Evolutionary conservation across 2,797 vertebrate genomes (phyloP).

Genomic region (Alca torda): DNA sequence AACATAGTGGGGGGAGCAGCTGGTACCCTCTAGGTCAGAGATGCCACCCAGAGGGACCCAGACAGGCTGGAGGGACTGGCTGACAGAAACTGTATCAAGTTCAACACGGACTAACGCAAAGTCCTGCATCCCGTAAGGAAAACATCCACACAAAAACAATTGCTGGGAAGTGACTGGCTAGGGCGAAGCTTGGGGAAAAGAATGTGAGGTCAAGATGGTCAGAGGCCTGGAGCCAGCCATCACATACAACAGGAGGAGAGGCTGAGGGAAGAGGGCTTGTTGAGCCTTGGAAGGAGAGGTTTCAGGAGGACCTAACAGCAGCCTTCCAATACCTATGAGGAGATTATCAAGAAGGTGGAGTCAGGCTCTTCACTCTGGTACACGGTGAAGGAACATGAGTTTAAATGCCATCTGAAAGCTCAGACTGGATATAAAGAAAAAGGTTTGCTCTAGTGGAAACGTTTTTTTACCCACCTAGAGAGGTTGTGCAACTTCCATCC

Average conservation of each 20-base stretch:
- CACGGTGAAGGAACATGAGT: background rate
- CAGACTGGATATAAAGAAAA: background rate
- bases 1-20: background rate
- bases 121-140: background rate
- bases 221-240: background rate
- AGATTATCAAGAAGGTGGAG: background rate
- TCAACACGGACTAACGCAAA: background rate
- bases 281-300: background rate
- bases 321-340: background rate
- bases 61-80: background rate
- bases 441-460: background rate
- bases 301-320: background rate
- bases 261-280: background rate
- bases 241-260: rapidly evolving
- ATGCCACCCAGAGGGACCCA: background rate
- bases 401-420: background rate
- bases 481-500: background rate
- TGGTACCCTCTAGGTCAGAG: background rate
- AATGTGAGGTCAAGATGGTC: background rate
- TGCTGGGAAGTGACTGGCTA: background rate
- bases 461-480: background rate
- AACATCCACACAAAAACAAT: background rate
- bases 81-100: background rate
- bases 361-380: background rate
- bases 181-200: background rate